Conservation (phyloP, 2,113 vertebrate species). For the Lepus americanus region DNA sequence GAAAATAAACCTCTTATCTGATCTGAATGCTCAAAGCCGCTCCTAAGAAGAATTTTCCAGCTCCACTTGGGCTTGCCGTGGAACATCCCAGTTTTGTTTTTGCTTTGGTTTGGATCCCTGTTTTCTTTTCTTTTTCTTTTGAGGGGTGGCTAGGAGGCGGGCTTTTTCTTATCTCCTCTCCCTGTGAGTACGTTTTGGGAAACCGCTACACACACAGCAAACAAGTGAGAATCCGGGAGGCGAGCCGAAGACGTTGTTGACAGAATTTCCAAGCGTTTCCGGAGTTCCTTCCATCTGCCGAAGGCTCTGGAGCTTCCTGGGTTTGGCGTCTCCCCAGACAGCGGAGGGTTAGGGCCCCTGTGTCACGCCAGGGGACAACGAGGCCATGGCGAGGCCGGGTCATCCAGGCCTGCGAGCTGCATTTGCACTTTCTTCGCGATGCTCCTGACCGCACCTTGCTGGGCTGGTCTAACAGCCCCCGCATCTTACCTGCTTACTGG, state of each 20-base stretch:
- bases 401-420: fast-evolving
- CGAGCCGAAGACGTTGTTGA: not conserved
- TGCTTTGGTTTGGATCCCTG: not conserved
- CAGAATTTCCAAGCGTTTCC: not conserved
- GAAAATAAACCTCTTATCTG: slow-evolving; percentile 87
- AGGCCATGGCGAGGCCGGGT: not conserved
- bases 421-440: not conserved
- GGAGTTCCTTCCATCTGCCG: not conserved
- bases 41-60: slow-evolving; percentile 78
- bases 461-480: not conserved
- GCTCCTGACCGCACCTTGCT: not conserved
- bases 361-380: not conserved
- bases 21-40: slow-evolving; percentile 77
- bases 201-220: not conserved
- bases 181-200: not conserved
- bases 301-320: not conserved
- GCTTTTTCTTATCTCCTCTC: not conserved
- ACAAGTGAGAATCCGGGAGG: not conserved
- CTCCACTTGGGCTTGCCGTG: slow-evolving; percentile 58
- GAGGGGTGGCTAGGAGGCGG: not conserved
- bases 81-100: slow-evolving; percentile 61
- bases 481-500: not conserved
- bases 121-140: slow-evolving; percentile 34
- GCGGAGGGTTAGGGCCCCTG: fast-evolving
- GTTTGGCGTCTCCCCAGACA: not conserved